These are phyloP conservation scores for Sylvilagus bachmani DNA, from an alignment of 2,113 vertebrate genomes.

Conservation along the genomic window DNA sequence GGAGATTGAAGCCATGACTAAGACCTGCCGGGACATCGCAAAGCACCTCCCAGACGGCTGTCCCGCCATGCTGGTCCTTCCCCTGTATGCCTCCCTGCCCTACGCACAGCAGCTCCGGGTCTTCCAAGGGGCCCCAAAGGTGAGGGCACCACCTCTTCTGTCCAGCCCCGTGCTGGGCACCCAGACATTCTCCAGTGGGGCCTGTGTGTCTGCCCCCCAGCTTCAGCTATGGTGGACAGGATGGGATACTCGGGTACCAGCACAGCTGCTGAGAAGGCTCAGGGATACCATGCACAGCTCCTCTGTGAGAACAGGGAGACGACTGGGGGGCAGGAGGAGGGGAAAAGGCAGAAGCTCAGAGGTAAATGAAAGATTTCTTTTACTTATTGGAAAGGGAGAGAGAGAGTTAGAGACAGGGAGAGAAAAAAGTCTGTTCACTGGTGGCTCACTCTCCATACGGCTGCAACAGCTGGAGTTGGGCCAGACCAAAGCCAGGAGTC, in stretches of 20 bases:
- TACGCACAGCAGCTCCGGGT: conserved; percentile 95
- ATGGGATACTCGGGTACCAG: background rate
- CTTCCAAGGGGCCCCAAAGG: conserved; percentile 95
- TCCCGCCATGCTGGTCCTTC: conserved; percentile 91
- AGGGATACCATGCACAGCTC: background rate
- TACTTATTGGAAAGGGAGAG: no score
- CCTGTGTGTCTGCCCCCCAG: background rate
- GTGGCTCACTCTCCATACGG: no score
- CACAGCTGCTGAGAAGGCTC: fast-evolving
- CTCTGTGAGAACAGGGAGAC: background rate
- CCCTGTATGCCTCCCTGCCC: conserved; percentile 96
- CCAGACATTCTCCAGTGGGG: background rate
- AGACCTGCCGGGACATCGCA: conserved; percentile 95
- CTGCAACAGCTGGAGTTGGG: no score
- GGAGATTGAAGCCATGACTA: conserved; percentile 97
- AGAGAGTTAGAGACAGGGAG: no score
- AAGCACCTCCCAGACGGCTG: conserved; percentile 95
- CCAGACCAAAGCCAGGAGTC: no score
- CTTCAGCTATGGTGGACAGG: background rate
- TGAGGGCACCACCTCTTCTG: conserved; percentile 72
- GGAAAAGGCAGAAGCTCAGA: background rate
- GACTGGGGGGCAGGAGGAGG: no score
- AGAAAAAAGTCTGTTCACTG: no score
- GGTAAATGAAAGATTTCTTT: background rate
- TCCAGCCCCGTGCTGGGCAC: background rate